Evolutionary conservation across 2,797 vertebrate species (phyloP), one percentile per base, ranked within the genome.

Genomic region (Trachurus trachurus): DNA sequence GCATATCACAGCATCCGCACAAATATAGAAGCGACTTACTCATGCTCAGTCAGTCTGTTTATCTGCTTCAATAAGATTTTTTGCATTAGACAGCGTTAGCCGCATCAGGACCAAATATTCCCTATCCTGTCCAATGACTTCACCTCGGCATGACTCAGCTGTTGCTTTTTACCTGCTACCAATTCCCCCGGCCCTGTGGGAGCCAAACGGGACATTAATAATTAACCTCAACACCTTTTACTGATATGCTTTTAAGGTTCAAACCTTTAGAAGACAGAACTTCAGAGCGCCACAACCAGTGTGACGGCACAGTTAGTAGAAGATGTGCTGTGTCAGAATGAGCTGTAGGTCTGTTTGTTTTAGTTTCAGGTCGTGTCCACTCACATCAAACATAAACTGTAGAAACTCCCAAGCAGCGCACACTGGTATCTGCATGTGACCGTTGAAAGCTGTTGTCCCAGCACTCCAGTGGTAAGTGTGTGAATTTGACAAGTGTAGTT

Each of bases 221-320:
- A 93, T 90, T 89, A 90, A 91, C 83, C 83, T 68, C 26, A 52
- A 78, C 80, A 85, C 68, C 70, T 81, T 84, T 50, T 69, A 63
- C 73, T 74, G 66, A 87, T 77, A 69, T 37, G 67, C 63, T 85
- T 85, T 78, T 66, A 71, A 75, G 76, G 57, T 71, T 71, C 62
- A 54, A 45, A 76, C 61, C 63, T 71, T 76, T 37, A 37, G 34
- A 37, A 19, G 44, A 44, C 29, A 77, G 56, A 81, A 58, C 63
- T 76, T 69, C 26, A 66, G 59, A 59, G 66, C 78, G 57, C 11
- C 45, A 67, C 50, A 60, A 60, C n/a, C 19, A 8, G 65, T 54
- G 61, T 17, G 61, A 63, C 37, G 50, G 50, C 53, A 56, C 3
- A 68, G 22, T 31, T 83, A 76, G 16, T 1, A 7, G 40, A 57